Percentiles rank a stretch among this genome's conserved stretches.
phyloP scores from a whole-genome alignment of 2,113 vertebrate genomes.

The Rhodinocichla rosea region DNA sequence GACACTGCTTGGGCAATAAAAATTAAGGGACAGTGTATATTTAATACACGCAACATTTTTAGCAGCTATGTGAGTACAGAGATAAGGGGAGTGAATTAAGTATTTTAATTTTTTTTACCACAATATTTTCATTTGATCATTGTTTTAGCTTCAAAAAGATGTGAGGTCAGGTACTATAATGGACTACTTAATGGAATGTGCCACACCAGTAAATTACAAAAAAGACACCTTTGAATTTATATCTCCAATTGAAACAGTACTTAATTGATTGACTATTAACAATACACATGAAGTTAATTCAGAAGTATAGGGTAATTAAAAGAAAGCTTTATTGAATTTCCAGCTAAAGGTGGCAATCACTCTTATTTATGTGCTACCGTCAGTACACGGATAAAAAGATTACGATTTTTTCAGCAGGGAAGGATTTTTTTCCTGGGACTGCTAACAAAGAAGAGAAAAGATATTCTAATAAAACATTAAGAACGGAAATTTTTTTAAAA shows the following conservation, averaged over 20 bases:
- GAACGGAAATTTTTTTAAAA: neutral
- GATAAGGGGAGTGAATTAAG: neutral
- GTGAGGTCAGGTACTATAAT: neutral
- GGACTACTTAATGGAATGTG: neutral
- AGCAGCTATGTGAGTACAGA: neutral
- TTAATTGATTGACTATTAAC: slow-evolving; percentile 24
- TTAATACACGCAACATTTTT: neutral
- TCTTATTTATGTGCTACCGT: neutral
- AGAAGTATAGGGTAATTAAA: slow-evolving; percentile 35
- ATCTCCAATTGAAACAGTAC: neutral
- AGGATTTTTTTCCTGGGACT: neutral
- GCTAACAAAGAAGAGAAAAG: neutral
- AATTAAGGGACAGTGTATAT: neutral
- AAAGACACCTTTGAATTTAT: neutral
- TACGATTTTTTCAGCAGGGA: neutral
- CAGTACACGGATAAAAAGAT: neutral
- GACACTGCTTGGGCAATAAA: neutral
- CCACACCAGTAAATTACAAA: slow-evolving; percentile 11
- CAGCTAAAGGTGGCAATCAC: neutral
- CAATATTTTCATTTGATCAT: neutral
- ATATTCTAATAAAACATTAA: neutral
- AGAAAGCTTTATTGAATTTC: slow-evolving; percentile 29
- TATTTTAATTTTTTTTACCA: fast-evolving
- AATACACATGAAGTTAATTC: slow-evolving; percentile 29
- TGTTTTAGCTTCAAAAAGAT: neutral